phyloP scores from a whole-genome alignment of 1,140 invertebrate genomes.

The Trachelipus rathkii region DNA sequence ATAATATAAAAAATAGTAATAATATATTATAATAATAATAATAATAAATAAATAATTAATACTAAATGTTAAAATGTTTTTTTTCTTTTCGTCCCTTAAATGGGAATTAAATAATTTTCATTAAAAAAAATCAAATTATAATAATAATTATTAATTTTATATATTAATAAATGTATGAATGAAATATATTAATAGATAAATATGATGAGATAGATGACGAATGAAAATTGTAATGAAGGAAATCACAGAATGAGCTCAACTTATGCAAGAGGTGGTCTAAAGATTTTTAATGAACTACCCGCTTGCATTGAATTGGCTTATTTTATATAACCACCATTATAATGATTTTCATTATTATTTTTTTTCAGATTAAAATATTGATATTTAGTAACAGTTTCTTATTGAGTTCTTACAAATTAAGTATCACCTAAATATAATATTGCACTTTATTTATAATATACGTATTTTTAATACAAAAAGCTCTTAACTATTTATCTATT shows the following conservation, averaged over 20 bases:
- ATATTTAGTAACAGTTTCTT: background rate
- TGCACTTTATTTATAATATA: conserved; percentile 12
- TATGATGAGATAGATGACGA: no score
- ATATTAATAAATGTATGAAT: no score
- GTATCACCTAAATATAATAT: conserved; percentile 2
- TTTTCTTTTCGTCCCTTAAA: no score
- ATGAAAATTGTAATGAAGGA: background rate
- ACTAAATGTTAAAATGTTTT: no score
- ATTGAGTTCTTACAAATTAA: background rate
- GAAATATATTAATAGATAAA: no score
- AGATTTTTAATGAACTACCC: background rate
- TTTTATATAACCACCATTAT: background rate
- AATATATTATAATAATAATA: no score
- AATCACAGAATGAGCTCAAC: background rate
- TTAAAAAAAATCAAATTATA: no score
- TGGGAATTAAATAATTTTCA: no score
- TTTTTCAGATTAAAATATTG: background rate
- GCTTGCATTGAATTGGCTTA: conserved; percentile 6
- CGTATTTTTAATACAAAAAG: conserved; percentile 9
- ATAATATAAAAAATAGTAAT: no score
- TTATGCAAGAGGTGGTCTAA: background rate
- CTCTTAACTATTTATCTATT: background rate
- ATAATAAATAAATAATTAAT: no score
- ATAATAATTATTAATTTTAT: no score
- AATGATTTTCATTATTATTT: no score